Base-by-base conservation (phyloP, 2,113 vertebrate species). In the Hiodon alosoides region DNA sequence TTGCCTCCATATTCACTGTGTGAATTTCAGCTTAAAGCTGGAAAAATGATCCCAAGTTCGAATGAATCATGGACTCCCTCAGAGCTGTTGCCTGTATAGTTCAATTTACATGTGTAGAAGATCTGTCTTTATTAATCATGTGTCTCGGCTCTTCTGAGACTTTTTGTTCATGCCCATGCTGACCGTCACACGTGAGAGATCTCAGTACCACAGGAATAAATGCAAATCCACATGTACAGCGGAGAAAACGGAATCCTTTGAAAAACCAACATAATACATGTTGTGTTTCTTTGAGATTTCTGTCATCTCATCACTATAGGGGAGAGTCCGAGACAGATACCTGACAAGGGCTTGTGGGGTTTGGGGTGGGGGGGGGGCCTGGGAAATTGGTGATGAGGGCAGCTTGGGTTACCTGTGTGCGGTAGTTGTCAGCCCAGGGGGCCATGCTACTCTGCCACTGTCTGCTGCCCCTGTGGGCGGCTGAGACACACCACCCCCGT, bases 331-430 rank as follows among this genome's bases (percentile, higher is more conserved):
- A 73, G 76, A 61, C 72, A 82, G 77, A 80, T 75, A 73, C 74
- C 65, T 74, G 77, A 81, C 2, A 16, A 76, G 77, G 31, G 66
- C 53, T 17, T 53, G 17, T 62, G 72, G 47, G 4, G n/a, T 61
- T n/a, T n/a, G n/a, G n/a, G n/a, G n/a, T n/a, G 54, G 76, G 65
- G 69, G 74, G 78, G 54, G 71, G 75, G 73, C 80, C 82, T 86
- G 85, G 83, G 85, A 86, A 81, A 79, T 68, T 60, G 69, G 73
- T 51, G 57, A 75, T 69, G 78, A 52, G 48, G 31, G 10, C 61
- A 73, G 79, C 76, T 86, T 76, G 72, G 66, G 76, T 86, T 86
- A 83, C 84, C 76, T 61, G 66, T 67, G 72, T 76, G 77, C 74
- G 69, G 74, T 71, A 78, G 66, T 69, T 82, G 76, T 78, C 79